These are phyloP conservation scores for Caenorhabditis zanzibari DNA, from an alignment of 2,888 invertebrate genomes.

Conservation along the genomic window DNA sequence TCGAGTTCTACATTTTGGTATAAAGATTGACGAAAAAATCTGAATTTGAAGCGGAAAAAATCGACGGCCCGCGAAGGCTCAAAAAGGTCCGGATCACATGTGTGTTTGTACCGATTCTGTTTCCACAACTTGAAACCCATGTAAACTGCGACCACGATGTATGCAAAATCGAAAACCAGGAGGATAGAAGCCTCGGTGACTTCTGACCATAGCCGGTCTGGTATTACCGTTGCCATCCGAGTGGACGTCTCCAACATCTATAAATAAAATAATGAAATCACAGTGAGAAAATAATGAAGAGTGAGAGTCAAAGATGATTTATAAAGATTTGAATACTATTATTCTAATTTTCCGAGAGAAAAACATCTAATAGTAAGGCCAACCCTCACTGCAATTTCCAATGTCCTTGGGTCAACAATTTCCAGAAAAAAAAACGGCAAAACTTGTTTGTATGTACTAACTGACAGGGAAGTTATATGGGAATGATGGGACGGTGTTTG, in stretches of 20 bases:
- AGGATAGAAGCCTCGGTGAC: constrained; percentile 35
- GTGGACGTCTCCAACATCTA: constrained; percentile 48
- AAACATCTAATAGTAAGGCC: too few relatives aligned
- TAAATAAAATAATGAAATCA: not conserved
- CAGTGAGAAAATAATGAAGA: not conserved
- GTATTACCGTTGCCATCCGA: constrained; percentile 30
- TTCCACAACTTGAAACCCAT: constrained; percentile 19
- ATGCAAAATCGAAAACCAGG: constrained; percentile 10
- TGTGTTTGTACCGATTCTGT: constrained; percentile 20
- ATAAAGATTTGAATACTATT: too few relatives aligned
- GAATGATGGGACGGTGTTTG: constrained; percentile 4
- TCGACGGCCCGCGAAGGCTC: too few relatives aligned
- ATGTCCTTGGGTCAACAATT: constrained; percentile 44
- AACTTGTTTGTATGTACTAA: constrained; percentile 52
- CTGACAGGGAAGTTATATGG: constrained; percentile 26
- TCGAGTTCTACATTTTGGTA: too few relatives aligned
- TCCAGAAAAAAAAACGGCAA: constrained; percentile 27
- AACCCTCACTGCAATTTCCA: constrained; percentile 37
- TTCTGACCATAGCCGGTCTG: constrained; percentile 45
- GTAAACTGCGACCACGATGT: constrained; percentile 19
- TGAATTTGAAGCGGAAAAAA: too few relatives aligned
- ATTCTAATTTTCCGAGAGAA: too few relatives aligned
- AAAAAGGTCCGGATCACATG: not conserved
- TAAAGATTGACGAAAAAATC: too few relatives aligned
- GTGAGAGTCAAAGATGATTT: not conserved